Evolutionary conservation across 2,888 invertebrate genomes (phyloP), one percentile per base, ranked within the genome.

Genomic region (Spodoptera exigua): DNA sequence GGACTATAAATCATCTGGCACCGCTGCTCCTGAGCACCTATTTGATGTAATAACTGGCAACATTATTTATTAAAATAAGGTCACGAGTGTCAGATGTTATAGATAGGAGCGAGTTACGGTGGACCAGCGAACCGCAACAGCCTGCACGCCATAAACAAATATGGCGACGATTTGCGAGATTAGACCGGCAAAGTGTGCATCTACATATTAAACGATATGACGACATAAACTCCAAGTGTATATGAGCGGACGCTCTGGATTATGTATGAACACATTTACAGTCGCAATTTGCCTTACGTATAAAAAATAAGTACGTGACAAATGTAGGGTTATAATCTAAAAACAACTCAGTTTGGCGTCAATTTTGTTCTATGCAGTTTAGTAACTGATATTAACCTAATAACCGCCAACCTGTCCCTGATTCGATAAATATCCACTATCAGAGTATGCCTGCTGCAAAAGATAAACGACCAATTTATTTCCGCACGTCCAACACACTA

Each of bases 11-110:
- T 90, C 85, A 85, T 66, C 63, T 45, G 81, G 69, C 82, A 80
- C 89, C 80, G 87, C 88, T 89, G 90, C 76, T 78, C 63, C 80
- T 82, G 85, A 89, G 87, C 78, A 88, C 88, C 85, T 83, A 88
- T 88, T 88, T 87, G 84, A 84, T 83, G 85, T 85, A 86, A 88
- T 88, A 88, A 86, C 86, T 81, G 80, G 77, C 78, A 79, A 84
- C 83, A 84, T 84, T 87, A 86, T 77, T 86, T 87, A 86, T 83
- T 86, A 81, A 84, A 87, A 86, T 85, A 82, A 81, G 75, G 78
- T 79, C 62, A 71, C 59, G 37, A 52, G 67, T 69, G 70, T 63
- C 80, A 79, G 81, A 78, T 81, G 82, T 61, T 78, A 76, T 72
- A 75, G 72, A 79, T 74, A 73, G 80, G 10, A 60, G 66, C 52